A percentile compares a stretch with the other conserved stretches of the same genome.
These are phyloP conservation scores for Cyphomyrus discorhynchus DNA, from an alignment of 2,113 vertebrate species.

Conservation along the genomic window DNA sequence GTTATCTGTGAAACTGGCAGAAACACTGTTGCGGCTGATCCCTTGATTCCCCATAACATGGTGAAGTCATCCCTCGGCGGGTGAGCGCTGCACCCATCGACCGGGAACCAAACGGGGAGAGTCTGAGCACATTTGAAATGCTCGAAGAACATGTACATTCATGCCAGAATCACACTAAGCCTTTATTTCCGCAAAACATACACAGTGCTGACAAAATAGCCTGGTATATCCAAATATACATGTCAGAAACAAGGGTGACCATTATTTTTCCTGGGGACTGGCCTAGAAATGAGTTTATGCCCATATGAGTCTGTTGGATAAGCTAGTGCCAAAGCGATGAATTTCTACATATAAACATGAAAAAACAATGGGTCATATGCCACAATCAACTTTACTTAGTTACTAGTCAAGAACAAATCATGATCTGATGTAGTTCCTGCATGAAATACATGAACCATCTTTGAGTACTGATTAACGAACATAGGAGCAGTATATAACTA, in stretches of 20 bases:
- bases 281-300: not conserved
- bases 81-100: slow-evolving; percentile 19
- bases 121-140: not conserved
- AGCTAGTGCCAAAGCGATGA: not conserved
- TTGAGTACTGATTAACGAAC: not conserved
- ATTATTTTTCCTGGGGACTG: not conserved
- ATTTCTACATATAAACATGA: not conserved
- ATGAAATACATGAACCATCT: not conserved
- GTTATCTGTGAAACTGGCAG: not conserved
- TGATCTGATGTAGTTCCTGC: not conserved
- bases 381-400: not conserved
- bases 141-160: not conserved
- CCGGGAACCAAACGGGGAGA: slow-evolving; percentile 11
- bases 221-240: not conserved
- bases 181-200: not conserved
- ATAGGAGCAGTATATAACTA: not conserved
- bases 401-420: not conserved
- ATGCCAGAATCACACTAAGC: not conserved
- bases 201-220: not conserved
- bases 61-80: slow-evolving; percentile 44
- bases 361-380: not conserved
- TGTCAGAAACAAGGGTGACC: not conserved
- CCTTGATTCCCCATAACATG: slow-evolving; percentile 38
- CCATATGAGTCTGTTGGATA: not conserved
- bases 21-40: not conserved